These are phyloP conservation scores for Physeter macrocephalus DNA, from an alignment of 2,113 vertebrate species.

Conservation along the genomic window DNA sequence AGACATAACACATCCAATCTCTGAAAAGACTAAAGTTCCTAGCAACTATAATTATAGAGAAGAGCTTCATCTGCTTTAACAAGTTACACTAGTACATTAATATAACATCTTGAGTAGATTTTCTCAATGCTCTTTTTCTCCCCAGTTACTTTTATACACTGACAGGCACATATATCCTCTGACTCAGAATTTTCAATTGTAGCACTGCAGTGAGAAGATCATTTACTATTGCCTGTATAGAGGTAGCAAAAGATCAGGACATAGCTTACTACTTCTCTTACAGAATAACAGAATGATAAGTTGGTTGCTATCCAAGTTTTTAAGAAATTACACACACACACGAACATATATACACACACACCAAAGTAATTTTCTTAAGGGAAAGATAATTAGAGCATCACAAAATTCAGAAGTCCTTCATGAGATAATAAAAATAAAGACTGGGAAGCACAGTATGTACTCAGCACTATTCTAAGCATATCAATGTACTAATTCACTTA, in stretches of 20 bases:
- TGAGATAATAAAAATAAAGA: neutral
- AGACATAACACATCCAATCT: neutral
- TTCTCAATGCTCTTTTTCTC: neutral
- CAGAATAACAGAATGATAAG: neutral
- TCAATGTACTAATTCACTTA: neutral
- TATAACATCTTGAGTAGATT: neutral
- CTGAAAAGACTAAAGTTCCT: slow-evolving; percentile 19
- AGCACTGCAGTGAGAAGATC: neutral
- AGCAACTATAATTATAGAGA: neutral
- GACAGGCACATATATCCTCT: neutral
- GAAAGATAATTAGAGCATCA: neutral
- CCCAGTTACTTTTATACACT: neutral
- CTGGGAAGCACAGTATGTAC: neutral
- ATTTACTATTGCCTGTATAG: neutral
- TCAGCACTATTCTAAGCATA: neutral
- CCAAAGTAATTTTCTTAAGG: neutral
- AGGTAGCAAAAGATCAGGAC: neutral
- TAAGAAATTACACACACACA: neutral
- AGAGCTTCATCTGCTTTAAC: neutral
- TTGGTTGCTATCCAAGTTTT: neutral
- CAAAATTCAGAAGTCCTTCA: slow-evolving; percentile 9
- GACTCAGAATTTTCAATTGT: neutral
- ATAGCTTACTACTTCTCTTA: neutral
- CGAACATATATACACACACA: neutral
- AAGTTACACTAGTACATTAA: neutral